Evolutionary conservation across 2,888 invertebrate species (phyloP).

Genomic region (Yponomeuta sedellus): DNA sequence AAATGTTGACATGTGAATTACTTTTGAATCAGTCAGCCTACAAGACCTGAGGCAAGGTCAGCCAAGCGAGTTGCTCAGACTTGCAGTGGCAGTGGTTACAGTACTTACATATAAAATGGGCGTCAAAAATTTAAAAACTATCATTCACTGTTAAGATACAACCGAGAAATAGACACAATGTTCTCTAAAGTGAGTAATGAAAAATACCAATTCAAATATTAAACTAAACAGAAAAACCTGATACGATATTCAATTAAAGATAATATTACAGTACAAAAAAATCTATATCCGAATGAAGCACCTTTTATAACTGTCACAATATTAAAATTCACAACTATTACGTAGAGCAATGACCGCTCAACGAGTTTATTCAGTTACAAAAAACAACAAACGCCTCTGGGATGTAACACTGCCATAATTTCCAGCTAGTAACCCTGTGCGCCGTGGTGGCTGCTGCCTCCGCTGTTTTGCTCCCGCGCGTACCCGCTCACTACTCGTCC

Average conservation of each 20-base stretch:
- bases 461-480: conserved; percentile 47
- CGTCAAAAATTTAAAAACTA: conserved; percentile 16
- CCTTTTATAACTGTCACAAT: no score
- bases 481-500: conserved; percentile 54
- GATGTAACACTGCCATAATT: conserved; percentile 14
- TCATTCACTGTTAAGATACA: conserved; percentile 34
- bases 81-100: not conserved
- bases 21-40: no score
- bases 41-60: conserved; percentile 9
- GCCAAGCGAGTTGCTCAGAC: not conserved
- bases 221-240: no score
- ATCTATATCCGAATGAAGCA: no score
- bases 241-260: no score
- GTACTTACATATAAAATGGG: conserved; percentile 1
- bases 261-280: no score
- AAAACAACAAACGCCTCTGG: no score
- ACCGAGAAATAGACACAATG: conserved; percentile 42
- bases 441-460: conserved; percentile 46
- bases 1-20: no score
- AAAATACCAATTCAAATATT: not conserved
- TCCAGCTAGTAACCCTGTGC: conserved; percentile 44
- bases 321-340: no score
- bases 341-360: no score
- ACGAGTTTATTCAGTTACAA: no score
- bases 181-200: conserved; percentile 47